Evolutionary conservation across 2,888 invertebrate species (phyloP).

Genomic region (Nudaria mundana): DNA sequence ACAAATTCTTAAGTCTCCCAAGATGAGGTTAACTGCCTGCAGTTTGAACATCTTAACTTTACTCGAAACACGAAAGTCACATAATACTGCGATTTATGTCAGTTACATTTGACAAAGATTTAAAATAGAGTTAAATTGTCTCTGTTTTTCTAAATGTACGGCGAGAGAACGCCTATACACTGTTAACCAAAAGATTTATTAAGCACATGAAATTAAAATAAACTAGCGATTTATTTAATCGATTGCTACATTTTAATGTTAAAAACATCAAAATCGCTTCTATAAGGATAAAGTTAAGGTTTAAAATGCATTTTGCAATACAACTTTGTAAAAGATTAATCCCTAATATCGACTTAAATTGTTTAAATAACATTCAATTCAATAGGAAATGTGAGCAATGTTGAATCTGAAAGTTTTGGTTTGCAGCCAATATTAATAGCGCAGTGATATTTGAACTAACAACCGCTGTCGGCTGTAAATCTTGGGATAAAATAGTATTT

Average conservation of each 20-base stretch:
- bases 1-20: conserved; percentile 20
- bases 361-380: conserved; percentile 26
- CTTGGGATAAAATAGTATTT: conserved; percentile 44
- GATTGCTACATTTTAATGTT: too few relatives aligned
- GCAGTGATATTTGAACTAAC: conserved; percentile 45
- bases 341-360: conserved; percentile 17
- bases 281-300: not conserved
- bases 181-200: conserved; percentile 7
- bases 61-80: conserved; percentile 26
- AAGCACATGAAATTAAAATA: not conserved
- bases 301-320: too few relatives aligned
- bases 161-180: too few relatives aligned
- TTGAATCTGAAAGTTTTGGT: conserved; percentile 51
- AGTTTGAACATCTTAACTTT: conserved; percentile 32
- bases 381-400: conserved; percentile 38
- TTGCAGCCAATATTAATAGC: conserved; percentile 55
- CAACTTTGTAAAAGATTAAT: too few relatives aligned
- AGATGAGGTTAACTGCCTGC: conserved; percentile 20
- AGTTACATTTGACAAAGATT: conserved; percentile 35
- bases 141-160: conserved; percentile 15
- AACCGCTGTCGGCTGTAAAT: conserved; percentile 47
- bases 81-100: conserved; percentile 27
- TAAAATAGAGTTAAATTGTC: conserved; percentile 24
- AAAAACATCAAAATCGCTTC: too few relatives aligned
- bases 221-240: too few relatives aligned